Conservation (phyloP, 2,888 invertebrate genomes). For the Ceratothoa steindachneri region DNA sequence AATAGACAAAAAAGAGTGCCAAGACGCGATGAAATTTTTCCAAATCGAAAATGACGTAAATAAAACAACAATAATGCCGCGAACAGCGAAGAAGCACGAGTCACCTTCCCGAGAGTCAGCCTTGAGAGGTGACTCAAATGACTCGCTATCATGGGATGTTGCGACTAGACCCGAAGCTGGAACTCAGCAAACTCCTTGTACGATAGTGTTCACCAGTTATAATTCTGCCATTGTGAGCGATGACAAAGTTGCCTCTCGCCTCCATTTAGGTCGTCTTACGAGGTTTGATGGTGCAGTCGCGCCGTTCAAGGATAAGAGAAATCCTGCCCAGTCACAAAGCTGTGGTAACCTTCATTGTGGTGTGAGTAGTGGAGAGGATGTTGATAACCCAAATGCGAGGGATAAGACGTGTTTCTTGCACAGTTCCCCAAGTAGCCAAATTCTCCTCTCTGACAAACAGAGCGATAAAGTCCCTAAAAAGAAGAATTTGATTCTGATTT, state of each 20-base stretch:
- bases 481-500: background rate
- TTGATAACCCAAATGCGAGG: background rate
- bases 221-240: background rate
- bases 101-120: background rate
- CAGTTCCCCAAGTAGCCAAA: background rate
- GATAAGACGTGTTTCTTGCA: background rate
- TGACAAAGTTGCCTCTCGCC: background rate
- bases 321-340: background rate
- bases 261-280: background rate
- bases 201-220: background rate
- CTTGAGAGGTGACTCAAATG: background rate
- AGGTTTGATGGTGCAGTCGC: too few relatives aligned
- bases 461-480: background rate
- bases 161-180: background rate
- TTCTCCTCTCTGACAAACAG: background rate
- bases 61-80: background rate
- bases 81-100: background rate
- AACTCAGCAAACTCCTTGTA: background rate
- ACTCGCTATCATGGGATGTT: constrained; percentile 1
- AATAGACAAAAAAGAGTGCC: too few relatives aligned
- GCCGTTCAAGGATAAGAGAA: background rate
- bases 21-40: background rate
- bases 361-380: background rate
- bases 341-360: background rate
- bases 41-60: background rate